Evolutionary conservation across 2,113 vertebrate genomes (phyloP).

Genomic region (Arenaria interpres): DNA sequence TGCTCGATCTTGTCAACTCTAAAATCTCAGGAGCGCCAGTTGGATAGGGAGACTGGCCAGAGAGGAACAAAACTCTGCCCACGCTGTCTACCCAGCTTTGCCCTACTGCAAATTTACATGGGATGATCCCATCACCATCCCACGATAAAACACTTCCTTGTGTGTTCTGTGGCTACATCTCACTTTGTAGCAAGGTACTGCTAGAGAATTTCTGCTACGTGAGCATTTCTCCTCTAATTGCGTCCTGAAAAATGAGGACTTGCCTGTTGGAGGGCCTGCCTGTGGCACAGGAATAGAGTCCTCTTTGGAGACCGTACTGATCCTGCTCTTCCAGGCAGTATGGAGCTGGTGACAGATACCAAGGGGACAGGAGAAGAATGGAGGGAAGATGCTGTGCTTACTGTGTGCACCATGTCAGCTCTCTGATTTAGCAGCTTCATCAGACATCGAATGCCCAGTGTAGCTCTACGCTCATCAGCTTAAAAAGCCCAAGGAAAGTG

Average conservation of each 20-base stretch:
- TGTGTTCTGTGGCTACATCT: neutral
- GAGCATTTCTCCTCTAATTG: neutral
- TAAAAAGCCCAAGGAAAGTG: neutral
- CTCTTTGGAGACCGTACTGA: neutral
- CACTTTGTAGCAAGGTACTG: neutral
- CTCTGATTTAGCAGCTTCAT: neutral
- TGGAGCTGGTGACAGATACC: neutral
- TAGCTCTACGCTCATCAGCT: neutral
- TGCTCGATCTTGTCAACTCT: neutral
- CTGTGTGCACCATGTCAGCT: fast-evolving
- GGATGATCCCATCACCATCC: neutral
- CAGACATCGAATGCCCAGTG: neutral
- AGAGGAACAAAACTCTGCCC: neutral
- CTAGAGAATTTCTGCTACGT: fast-evolving
- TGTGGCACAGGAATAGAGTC: neutral
- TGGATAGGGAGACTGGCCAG: neutral
- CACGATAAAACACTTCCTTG: neutral
- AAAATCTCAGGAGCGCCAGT: neutral
- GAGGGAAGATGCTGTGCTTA: neutral
- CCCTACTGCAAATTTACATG: fast-evolving
- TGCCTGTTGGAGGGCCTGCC: neutral
- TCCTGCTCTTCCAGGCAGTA: neutral
- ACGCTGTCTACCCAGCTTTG: neutral
- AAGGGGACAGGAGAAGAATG: neutral
- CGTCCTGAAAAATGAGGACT: neutral